These are phyloP conservation scores for Magallana angulata DNA, from an alignment of 1,140 invertebrate genomes.

Conservation along the genomic window DNA sequence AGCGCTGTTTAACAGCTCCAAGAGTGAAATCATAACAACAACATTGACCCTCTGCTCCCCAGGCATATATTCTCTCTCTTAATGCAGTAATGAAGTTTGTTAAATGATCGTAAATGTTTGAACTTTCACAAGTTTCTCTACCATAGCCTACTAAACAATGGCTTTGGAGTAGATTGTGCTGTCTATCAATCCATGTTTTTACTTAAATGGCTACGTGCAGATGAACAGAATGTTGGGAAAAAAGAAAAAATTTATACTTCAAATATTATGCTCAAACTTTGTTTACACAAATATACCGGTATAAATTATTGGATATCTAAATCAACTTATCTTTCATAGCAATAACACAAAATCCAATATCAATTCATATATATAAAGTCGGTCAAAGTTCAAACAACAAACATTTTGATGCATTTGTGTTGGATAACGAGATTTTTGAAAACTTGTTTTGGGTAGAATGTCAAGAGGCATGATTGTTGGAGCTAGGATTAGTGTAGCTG, in stretches of 20 bases:
- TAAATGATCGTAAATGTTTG: not conserved
- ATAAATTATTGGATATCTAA: not conserved
- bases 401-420: not conserved
- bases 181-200: not conserved
- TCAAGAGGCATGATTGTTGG: not conserved
- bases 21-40: conserved; percentile 4
- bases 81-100: conserved; percentile 9
- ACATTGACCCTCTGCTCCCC: not conserved
- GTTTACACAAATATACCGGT: conserved; percentile 6
- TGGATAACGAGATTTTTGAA: not conserved
- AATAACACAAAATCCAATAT: not conserved
- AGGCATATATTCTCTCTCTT: not conserved
- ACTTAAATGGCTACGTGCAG: not conserved
- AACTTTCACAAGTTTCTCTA: not conserved
- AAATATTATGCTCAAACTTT: not conserved
- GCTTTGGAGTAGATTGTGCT: not conserved
- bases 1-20: not conserved
- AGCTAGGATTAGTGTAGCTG: conserved; percentile 4
- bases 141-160: conserved; percentile 8
- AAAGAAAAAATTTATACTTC: not conserved
- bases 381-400: not conserved
- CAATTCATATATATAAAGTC: not conserved
- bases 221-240: not conserved
- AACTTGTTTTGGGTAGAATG: conserved; percentile 1
- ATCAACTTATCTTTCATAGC: not conserved